Evolutionary conservation across 2,113 vertebrate species (phyloP), one percentile per base, ranked within the genome.

Genomic region (Galemys pyrenaicus): DNA sequence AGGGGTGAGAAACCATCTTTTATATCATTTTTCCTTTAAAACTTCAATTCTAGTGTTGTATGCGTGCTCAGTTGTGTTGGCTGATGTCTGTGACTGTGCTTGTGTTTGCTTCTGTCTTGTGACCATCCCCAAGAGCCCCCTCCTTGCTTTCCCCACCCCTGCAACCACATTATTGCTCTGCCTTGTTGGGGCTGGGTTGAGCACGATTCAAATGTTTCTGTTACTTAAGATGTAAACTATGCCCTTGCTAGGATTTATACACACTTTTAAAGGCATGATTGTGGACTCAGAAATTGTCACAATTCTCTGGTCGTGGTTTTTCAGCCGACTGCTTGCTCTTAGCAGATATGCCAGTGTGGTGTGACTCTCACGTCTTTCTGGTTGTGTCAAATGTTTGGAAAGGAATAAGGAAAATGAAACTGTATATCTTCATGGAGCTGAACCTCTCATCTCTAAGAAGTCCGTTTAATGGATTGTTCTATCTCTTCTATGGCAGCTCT

Each of bases 1-100:
- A 99, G 98, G 98, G 99, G 99, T 99, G 98, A 99, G 99, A 99
- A 98, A 97, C 78, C 95, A 96, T 97, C 94, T 98, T 98, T 98
- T 98, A 92, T 98, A 95, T 98, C 94, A 94, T 97, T 98, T 97
- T 83, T 92, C 82, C 89, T 91, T 44, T 84, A 54, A 77, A 94
- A 92, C 37, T 87, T 97, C 79, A 74, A 87, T 37, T 97, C 92
- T 96, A n/a, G 93, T 96, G 91, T 95, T 96, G 94, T 94, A 92
- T 96, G 95, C 9, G 62, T 96, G 97, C 95, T 94, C 39, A 77
- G 35, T 83, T 96, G 92, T 95, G 84, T 94, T 95, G 30, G 37
- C 81, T 97, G 79, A 90, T 49, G 87, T 96, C 10, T 95, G 91
- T 97, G 82, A 84, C 41, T 94, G 86, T 97, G 85, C 90, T 62